A percentile compares a stretch with the other conserved stretches of the same genome.
Conservation (phyloP, 2,113 vertebrate species). For the Podarcis muralis region DNA sequence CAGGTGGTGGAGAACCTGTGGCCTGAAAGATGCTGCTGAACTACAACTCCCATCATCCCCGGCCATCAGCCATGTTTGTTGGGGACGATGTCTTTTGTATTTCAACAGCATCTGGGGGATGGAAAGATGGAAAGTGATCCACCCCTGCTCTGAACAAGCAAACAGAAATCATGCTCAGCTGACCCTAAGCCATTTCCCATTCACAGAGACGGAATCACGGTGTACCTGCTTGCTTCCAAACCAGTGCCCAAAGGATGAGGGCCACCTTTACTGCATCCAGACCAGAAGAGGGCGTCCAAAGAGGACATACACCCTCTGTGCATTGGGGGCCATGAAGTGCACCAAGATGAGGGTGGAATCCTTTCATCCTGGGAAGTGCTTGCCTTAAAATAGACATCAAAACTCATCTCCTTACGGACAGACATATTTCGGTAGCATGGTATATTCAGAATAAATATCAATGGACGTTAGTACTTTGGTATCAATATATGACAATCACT, state of each 20-base stretch:
- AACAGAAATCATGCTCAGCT: not conserved
- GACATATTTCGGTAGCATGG: not conserved
- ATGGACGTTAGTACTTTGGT: not conserved
- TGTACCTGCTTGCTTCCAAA: conserved; percentile 53
- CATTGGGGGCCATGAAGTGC: conserved; percentile 47
- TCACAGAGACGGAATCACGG: conserved; percentile 33
- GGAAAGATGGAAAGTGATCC: too few species aligned
- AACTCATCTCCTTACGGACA: not conserved
- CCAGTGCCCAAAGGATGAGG: conserved; percentile 27
- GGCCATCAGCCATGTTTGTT: too few species aligned
- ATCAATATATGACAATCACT: not conserved
- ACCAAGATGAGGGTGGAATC: conserved; percentile 43
- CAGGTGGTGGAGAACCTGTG: too few species aligned
- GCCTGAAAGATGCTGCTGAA: too few species aligned
- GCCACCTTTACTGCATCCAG: conserved; percentile 45
- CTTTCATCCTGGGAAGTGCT: conserved; percentile 45
- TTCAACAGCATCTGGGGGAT: too few species aligned
- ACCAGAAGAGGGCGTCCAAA: not conserved
- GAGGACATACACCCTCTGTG: conserved; percentile 55
- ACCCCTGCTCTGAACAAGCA: not conserved
- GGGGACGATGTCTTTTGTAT: too few species aligned
- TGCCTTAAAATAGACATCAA: not conserved
- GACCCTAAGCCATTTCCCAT: not conserved
- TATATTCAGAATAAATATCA: not conserved
- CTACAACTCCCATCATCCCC: too few species aligned